Percentiles rank a stretch among this genome's conserved stretches.
phyloP scores from a whole-genome alignment of 2,888 invertebrate species.

The Trichopria drosophilae region DNA sequence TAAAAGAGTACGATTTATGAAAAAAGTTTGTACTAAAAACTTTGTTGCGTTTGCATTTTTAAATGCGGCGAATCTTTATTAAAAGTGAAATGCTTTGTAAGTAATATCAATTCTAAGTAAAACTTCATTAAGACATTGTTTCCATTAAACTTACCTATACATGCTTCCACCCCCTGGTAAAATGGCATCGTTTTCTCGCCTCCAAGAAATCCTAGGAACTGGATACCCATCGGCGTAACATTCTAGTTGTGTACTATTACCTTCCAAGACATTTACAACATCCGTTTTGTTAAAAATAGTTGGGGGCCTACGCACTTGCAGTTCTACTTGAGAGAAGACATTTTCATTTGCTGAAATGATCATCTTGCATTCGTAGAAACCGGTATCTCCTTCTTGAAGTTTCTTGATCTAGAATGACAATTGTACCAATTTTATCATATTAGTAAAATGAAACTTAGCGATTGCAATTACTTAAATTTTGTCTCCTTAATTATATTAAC shows the following conservation, averaged over 20 bases:
- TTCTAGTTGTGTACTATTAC: constrained; percentile 13
- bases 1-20: too few species aligned
- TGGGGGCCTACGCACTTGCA: constrained; percentile 27
- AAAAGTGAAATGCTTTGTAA: too few species aligned
- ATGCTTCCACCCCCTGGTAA: constrained; percentile 16
- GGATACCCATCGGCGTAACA: constrained; percentile 30
- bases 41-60: too few species aligned
- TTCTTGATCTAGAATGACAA: constrained; percentile 19
- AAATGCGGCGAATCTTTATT: too few species aligned
- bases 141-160: constrained; percentile 18
- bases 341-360: constrained; percentile 7
- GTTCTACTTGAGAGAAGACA: constrained; percentile 18
- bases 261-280: constrained; percentile 26
- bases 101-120: too few species aligned
- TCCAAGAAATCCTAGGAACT: constrained; percentile 28
- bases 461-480: too few species aligned
- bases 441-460: too few species aligned
- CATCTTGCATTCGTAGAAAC: constrained; percentile 26
- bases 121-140: too few species aligned
- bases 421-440: too few species aligned
- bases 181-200: constrained; percentile 23
- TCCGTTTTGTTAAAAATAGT: constrained; percentile 13
- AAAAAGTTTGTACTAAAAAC: too few species aligned
- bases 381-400: constrained; percentile 27
- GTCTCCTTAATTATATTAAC: too few species aligned